Evolutionary conservation across 2,888 invertebrate species (phyloP), one percentile per base, ranked within the genome.

Genomic region (Zelleria hepariella): DNA sequence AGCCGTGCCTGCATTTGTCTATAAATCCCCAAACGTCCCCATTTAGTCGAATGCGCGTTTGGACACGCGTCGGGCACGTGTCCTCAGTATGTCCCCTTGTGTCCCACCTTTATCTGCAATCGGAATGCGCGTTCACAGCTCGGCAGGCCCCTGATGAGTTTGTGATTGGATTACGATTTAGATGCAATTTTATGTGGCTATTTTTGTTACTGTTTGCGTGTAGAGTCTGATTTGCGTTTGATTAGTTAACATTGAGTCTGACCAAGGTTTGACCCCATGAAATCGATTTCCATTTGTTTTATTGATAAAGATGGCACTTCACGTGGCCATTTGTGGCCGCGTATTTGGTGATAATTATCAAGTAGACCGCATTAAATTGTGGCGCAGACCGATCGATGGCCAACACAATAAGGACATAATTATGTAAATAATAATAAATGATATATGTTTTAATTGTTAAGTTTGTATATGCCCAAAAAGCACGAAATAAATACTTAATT

Each of bases 31-130:
- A 42, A 42, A 42, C 32, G 65, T 70, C 72, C 73, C 77, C 75
- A 69, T 74, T 74, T 71, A 72, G 73, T 70, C 66, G 74, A 77
- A 73, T 75, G 74, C 75, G 74, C 73, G 71, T 71, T 68, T 60
- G 64, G 73, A 67, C 87, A 86, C 87, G 84, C 78, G 85, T 51
- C 65, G 48, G 80, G 72, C 87, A 87, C 87, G 87, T 87, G 87
- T 70, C 58, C 18, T 57, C 51, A 63, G 66, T 75, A 68, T 75
- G 71, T 69, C 63, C 64, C n/a, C n/a, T n/a, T n/a, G n/a, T n/a
- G n/a, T n/a, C n/a, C 56, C 66, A 66, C 74, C 75, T 81, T 86
- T 83, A 86, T 86, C 85, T 81, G 73, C 64, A 70, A 74, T 73
- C 68, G 69, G 77, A 80, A 86, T 86, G 86, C 84, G 70, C 83